A percentile compares a stretch with the other conserved stretches of the same genome.
These are phyloP conservation scores for Alviniconcha marisindica DNA, from an alignment of 1,140 invertebrate species.

Conservation along the genomic window DNA sequence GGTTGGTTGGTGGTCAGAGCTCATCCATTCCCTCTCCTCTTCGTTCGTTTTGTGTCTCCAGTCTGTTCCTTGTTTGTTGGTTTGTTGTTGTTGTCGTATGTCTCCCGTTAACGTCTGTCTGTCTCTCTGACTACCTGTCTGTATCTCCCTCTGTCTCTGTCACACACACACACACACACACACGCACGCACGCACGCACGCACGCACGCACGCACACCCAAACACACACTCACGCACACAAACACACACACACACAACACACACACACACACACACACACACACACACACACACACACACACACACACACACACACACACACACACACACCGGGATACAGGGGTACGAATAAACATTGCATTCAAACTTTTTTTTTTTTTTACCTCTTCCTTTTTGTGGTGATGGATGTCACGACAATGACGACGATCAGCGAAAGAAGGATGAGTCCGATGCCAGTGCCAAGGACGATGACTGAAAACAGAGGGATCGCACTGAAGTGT, in stretches of 20 bases:
- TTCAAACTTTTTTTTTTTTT: neutral
- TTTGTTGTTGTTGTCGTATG: no score
- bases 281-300: slow-evolving; percentile 13
- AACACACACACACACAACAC: neutral
- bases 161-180: slow-evolving; percentile 27
- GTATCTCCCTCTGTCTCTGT: neutral
- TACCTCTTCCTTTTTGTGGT: neutral
- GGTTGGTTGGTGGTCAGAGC: no score
- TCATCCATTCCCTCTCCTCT: no score
- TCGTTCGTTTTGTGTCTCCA: neutral
- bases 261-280: neutral
- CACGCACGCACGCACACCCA: neutral
- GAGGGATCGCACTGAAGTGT: no score
- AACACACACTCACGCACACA: neutral
- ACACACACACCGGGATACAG: neutral
- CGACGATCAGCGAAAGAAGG: no score
- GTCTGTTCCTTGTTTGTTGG: neutral
- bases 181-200: neutral
- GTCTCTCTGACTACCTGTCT: neutral
- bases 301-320: slow-evolving; percentile 2
- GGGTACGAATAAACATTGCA: neutral
- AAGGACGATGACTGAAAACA: no score
- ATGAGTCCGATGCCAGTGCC: no score
- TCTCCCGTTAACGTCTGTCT: slow-evolving; percentile 1
- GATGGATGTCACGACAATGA: no score